Evolutionary conservation across 2,113 vertebrate genomes (phyloP).

Genomic region (Alligator sinensis): DNA sequence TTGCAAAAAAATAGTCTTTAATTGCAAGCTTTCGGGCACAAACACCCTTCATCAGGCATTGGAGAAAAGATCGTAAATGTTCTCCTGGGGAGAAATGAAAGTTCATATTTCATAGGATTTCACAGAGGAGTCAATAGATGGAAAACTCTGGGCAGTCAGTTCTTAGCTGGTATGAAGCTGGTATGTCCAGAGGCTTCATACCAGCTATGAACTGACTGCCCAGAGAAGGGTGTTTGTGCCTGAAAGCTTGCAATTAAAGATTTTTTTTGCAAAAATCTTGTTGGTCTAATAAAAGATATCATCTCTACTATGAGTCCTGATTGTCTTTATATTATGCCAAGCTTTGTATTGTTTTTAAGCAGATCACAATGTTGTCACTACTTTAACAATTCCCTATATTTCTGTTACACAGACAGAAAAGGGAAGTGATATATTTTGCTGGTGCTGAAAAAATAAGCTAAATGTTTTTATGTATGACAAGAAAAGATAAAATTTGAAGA

Average conservation of each 20-base stretch:
- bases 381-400: background rate
- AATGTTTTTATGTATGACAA: background rate
- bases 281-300: background rate
- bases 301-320: too few species aligned
- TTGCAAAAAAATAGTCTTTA: too few species aligned
- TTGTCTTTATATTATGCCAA: background rate
- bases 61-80: too few species aligned
- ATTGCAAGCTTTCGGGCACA: too few species aligned
- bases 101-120: too few species aligned
- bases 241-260: background rate
- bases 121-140: too few species aligned
- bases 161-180: too few species aligned
- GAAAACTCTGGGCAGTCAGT: too few species aligned
- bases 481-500: background rate
- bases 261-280: background rate
- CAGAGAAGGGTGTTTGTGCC: background rate
- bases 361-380: background rate
- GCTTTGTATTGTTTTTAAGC: background rate
- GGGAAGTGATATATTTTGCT: background rate
- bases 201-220: too few species aligned
- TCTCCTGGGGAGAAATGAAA: too few species aligned
- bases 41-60: too few species aligned
- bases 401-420: background rate
- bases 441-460: background rate
- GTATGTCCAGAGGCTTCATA: too few species aligned